Conservation (phyloP, 2,797 vertebrate species). For the Emys orbicularis region DNA sequence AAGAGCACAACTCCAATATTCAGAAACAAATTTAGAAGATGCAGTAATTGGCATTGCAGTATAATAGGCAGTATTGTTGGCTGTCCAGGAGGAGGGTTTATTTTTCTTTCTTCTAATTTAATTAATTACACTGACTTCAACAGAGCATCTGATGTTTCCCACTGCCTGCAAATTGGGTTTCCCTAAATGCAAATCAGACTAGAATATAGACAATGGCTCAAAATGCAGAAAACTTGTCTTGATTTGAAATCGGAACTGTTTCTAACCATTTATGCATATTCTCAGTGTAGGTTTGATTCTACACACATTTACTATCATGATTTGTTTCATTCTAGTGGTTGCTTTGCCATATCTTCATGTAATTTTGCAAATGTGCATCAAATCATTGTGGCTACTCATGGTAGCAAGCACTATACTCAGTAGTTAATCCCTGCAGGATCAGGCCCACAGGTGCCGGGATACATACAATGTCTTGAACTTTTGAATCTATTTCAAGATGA, state of each 20-base stretch:
- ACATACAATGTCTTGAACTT: not conserved
- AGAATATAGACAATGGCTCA: not conserved
- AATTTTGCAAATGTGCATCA: not conserved
- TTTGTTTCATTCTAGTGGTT: not conserved
- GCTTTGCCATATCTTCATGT: not conserved
- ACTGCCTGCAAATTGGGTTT: not conserved
- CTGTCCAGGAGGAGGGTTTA: not conserved
- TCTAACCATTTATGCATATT: fast-evolving
- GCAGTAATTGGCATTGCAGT: not conserved
- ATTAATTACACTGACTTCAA: not conserved
- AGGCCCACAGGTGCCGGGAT: not conserved
- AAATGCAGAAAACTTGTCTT: not conserved
- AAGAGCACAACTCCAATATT: not conserved
- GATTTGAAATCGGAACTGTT: not conserved
- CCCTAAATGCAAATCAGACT: not conserved
- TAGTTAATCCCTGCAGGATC: not conserved
- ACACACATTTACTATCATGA: not conserved
- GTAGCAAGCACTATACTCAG: not conserved
- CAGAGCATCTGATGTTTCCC: not conserved
- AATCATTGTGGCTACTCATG: not conserved
- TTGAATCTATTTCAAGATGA: not conserved
- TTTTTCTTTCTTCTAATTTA: not conserved
- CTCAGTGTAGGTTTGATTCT: not conserved
- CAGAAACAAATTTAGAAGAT: not conserved
- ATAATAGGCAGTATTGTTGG: not conserved